Conservation (phyloP, 2,888 invertebrate genomes). For the Andrena bicolor region DNA sequence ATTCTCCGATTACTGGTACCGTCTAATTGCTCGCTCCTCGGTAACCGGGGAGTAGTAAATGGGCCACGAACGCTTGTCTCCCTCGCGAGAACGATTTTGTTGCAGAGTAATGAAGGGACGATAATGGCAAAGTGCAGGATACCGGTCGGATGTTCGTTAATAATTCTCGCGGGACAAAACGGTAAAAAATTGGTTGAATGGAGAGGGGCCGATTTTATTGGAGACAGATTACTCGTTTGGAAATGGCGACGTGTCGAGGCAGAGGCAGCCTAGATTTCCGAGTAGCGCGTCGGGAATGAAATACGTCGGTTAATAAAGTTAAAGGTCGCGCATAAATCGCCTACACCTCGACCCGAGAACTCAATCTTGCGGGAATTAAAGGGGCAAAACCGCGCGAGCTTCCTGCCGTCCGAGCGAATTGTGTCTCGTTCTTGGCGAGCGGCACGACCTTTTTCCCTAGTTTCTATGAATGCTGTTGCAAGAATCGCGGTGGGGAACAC, state of each 20-base stretch:
- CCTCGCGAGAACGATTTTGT: background rate
- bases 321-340: conserved; percentile 60
- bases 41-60: background rate
- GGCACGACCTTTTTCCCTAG: conserved; percentile 25
- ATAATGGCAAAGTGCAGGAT: background rate
- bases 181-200: too few species aligned
- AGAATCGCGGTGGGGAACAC: background rate
- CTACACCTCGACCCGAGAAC: background rate
- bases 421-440: conserved; percentile 16
- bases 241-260: conserved; percentile 16
- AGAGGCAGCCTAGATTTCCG: conserved; percentile 37
- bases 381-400: background rate
- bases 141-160: background rate
- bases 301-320: conserved; percentile 46
- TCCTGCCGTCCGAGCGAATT: conserved; percentile 12
- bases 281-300: background rate
- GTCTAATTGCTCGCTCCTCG: background rate
- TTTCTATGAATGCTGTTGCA: conserved; percentile 8
- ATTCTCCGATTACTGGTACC: background rate
- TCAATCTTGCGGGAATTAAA: conserved; percentile 31
- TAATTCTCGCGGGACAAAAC: too few species aligned
- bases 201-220: too few species aligned
- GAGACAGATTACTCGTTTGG: background rate
- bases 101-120: background rate
- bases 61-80: background rate